Evolutionary conservation across 2,113 vertebrate genomes (phyloP), one percentile per base, ranked within the genome.

Genomic region (Gasterosteus nipponicus): DNA sequence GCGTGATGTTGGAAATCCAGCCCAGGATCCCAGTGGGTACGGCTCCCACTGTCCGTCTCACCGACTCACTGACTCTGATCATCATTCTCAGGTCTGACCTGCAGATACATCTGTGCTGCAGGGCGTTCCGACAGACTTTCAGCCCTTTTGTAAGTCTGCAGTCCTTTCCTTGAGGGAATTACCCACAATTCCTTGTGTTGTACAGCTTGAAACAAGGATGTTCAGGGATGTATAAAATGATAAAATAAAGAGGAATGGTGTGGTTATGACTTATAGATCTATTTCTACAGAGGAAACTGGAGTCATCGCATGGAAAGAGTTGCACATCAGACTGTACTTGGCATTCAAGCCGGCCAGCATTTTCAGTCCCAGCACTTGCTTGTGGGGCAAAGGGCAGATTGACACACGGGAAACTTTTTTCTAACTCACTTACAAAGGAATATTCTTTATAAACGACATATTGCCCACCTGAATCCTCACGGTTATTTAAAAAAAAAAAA

Each of bases 141-240:
- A 79, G 53, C 53, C 26, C 56, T 46, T 84, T 79, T 67, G 46
- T 67, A 80, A 67, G 46, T 38, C 54, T 71, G 44, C 61, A 35
- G 44, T 60, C 62, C 22, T 75, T 73, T 18, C 38, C 62, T 67
- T 38, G 53, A 66, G 73, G 42, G 19, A 71, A 66, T 46, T 61
- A 65, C 42, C 60, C 66, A 75, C 47, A 60, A 65, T 57, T 71
- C 47, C 60, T 29, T 53, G 67, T 18, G 57, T 18, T 71, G 1
- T 67, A 22, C 11, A 29, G 58, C 46, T n/a, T 57, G 29, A 73
- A 56, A 63, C 31, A 69, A 22, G 16, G 33, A 39, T 22, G 65
- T 59, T 26, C 41, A 31, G 51, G 26, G 16, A 58, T 44, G 59
- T 51, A 33, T 60, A n/a, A n/a, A 14, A 65, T 16, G 4, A 39